phyloP scores from a whole-genome alignment of 1,140 invertebrate genomes.

The Drosophila navojoa region DNA sequence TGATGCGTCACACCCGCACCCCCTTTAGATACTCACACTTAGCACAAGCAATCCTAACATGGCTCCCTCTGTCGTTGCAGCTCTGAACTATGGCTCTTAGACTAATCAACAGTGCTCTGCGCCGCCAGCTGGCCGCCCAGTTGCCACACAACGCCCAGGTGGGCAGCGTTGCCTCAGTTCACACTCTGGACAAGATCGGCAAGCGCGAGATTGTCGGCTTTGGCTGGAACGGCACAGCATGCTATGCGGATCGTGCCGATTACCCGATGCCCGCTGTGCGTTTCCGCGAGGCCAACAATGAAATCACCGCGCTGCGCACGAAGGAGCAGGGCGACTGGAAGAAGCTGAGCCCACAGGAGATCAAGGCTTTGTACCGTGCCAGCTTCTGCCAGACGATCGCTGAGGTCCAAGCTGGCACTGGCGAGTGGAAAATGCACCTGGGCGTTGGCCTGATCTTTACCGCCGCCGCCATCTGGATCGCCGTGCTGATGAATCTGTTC shows the following conservation, averaged over 20 bases:
- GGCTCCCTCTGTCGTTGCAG: constrained; percentile 20
- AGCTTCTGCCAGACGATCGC: constrained; percentile 97
- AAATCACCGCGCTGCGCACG: constrained; percentile 89
- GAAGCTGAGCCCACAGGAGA: constrained; percentile 94
- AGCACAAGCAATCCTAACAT: constrained; percentile 14
- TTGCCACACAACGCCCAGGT: constrained; percentile 61
- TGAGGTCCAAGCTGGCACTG: constrained; percentile 94
- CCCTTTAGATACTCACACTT: constrained; percentile 1
- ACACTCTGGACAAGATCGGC: constrained; percentile 86
- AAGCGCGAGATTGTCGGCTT: constrained; percentile 96
- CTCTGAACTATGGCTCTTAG: constrained; percentile 74
- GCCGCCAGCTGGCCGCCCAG: constrained; percentile 68
- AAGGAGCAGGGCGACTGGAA: constrained; percentile 99
- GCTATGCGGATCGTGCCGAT: constrained; percentile 91
- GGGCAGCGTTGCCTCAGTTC: constrained; percentile 71
- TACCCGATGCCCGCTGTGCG: constrained; percentile 96
- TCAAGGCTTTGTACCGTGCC: constrained; percentile 95
- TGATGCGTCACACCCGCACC: constrained; percentile 21
- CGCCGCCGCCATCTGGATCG: constrained; percentile 88
- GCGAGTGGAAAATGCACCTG: constrained; percentile 93
- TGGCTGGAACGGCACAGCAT: constrained; percentile 92
- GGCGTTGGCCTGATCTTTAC: constrained; percentile 86
- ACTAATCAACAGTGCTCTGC: constrained; percentile 68
- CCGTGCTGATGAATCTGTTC: constrained; percentile 88
- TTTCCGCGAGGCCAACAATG: constrained; percentile 88